Evolutionary conservation across 2,797 vertebrate genomes (phyloP).

Genomic region (Clamator glandarius): DNA sequence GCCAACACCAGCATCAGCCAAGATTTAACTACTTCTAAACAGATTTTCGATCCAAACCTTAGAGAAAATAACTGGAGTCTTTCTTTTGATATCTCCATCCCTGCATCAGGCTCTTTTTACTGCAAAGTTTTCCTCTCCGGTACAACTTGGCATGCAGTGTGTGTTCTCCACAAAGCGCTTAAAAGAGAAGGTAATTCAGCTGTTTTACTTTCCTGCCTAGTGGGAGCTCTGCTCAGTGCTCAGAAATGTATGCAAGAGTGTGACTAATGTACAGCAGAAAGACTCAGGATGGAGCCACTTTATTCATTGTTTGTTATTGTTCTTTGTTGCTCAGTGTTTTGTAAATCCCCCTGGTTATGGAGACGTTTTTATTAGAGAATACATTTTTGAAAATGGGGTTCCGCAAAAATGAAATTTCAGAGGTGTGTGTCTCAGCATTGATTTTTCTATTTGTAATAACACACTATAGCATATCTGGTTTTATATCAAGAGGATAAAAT

Average conservation of each 20-base stretch:
- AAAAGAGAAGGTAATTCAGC: conserved; percentile 57
- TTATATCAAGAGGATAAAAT: conserved; percentile 88
- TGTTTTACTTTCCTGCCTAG: conserved; percentile 46
- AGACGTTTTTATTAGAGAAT: conserved; percentile 84
- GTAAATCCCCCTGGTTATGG: conserved; percentile 78
- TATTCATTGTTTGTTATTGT: conserved; percentile 75
- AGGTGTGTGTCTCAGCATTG: conserved; percentile 86
- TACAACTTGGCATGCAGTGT: conserved; percentile 51
- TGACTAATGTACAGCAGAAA: conserved; percentile 61
- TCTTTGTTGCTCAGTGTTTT: conserved; percentile 74
- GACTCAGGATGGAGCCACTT: conserved; percentile 69
- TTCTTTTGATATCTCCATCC: not conserved
- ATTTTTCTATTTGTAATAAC: conserved; percentile 89
- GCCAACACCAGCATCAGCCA: not conserved
- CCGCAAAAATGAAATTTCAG: conserved; percentile 84
- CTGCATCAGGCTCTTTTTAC: not conserved
- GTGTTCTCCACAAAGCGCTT: conserved; percentile 34
- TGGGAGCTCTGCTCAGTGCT: not conserved
- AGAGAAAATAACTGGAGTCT: not conserved
- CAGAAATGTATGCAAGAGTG: conserved; percentile 64
- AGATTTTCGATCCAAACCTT: not conserved
- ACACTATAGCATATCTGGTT: conserved; percentile 80
- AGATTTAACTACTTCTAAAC: not conserved
- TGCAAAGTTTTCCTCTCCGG: conserved; percentile 44
- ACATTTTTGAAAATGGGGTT: conserved; percentile 80